Conservation (phyloP, 2,797 vertebrate genomes). For the Ataeniobius toweri region DNA sequence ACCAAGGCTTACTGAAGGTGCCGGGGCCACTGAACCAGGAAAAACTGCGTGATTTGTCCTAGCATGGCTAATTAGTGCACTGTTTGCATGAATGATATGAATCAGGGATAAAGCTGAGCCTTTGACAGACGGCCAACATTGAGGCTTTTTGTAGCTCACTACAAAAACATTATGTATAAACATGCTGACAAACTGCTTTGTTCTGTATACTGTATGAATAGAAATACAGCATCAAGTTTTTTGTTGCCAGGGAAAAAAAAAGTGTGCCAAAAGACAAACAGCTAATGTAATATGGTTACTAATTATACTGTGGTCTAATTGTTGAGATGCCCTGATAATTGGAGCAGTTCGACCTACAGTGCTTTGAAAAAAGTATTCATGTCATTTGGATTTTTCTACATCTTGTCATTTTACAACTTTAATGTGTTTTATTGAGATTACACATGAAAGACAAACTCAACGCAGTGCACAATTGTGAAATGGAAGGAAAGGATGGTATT, state of each 20-base stretch:
- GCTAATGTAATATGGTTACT: not conserved
- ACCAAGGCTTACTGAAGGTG: constrained; percentile 65
- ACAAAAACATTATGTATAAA: constrained; percentile 8
- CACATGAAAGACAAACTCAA: too few species aligned
- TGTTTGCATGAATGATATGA: constrained; percentile 60
- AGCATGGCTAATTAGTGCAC: constrained; percentile 63
- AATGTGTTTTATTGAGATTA: not conserved
- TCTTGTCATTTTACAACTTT: not conserved
- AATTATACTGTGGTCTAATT: not conserved
- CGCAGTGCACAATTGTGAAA: too few species aligned
- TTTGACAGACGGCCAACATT: constrained; percentile 51
- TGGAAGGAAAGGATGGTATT: not conserved
- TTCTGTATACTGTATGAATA: not conserved
- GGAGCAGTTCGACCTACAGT: not conserved
- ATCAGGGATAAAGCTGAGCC: constrained; percentile 54
- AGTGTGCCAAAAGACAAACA: not conserved
- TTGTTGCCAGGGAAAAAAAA: not conserved
- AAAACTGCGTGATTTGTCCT: constrained; percentile 57
- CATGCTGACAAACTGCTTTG: not conserved
- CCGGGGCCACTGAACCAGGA: constrained; percentile 64
- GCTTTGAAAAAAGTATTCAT: not conserved
- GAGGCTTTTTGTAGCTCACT: constrained; percentile 4
- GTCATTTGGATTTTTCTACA: not conserved
- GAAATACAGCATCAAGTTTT: constrained; percentile 1
- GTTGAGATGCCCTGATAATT: not conserved